phyloP scores from a whole-genome alignment of 2,113 vertebrate species.

The Brachypodius melanocephalos region DNA sequence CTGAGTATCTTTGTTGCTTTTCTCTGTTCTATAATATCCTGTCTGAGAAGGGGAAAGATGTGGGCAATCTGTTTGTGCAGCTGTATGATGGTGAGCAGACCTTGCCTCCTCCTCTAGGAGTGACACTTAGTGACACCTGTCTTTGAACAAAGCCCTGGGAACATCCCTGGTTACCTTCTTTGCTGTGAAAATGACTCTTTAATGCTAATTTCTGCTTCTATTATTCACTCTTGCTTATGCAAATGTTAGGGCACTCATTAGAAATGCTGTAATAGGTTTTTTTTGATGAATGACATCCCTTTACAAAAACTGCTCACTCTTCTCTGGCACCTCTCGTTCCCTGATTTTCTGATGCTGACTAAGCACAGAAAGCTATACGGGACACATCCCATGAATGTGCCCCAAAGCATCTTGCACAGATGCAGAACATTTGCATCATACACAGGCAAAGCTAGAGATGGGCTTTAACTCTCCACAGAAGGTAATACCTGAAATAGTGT shows the following conservation, averaged over 20 bases:
- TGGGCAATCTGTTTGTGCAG: neutral
- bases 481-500: neutral
- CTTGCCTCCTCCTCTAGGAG: neutral
- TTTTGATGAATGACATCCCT: neutral
- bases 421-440: neutral
- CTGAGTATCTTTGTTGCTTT: neutral
- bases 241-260: neutral
- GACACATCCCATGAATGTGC: accelerated
- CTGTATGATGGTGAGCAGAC: neutral
- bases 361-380: neutral
- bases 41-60: neutral
- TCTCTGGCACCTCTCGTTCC: neutral
- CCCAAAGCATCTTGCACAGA: neutral
- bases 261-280: neutral
- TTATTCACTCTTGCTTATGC: neutral
- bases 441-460: neutral
- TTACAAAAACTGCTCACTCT: neutral
- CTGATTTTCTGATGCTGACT: neutral
- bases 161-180: neutral
- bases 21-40: neutral
- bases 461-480: neutral
- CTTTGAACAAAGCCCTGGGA: neutral
- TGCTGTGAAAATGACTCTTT: neutral
- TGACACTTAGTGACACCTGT: neutral
- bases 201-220: neutral